Percentiles rank a stretch among this genome's conserved stretches.
Evolutionary conservation across 1,140 invertebrate species (phyloP).

Genomic region (Atta colombica): DNA sequence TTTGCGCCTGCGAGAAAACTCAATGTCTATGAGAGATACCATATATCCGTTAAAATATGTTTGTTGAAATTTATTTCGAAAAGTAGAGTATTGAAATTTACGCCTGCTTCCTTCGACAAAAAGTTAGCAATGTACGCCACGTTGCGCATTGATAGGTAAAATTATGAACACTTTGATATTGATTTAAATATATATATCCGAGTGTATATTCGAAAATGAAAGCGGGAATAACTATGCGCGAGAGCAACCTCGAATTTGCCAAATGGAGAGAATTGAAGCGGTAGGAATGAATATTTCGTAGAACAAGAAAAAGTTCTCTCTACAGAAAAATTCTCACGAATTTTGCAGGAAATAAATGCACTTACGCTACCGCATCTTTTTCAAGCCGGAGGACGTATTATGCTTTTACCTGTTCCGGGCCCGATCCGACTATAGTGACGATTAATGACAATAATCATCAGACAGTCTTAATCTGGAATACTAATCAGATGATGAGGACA

Average conservation of each 20-base stretch:
- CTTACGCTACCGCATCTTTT: constrained; percentile 90
- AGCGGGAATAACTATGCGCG: neutral
- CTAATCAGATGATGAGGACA: constrained; percentile 87
- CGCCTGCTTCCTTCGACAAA: neutral
- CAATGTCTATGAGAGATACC: neutral
- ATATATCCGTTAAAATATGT: constrained; percentile 42
- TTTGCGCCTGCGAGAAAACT: constrained; percentile 12
- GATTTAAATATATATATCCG: neutral
- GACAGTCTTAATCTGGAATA: constrained; percentile 87
- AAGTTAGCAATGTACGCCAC: neutral
- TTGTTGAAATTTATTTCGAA: constrained; percentile 22
- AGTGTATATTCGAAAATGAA: constrained; percentile 1
- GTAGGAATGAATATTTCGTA: neutral
- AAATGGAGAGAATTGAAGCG: neutral
- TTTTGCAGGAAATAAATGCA: constrained; percentile 85
- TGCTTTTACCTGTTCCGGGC: constrained; percentile 90
- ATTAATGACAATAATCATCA: constrained; percentile 75
- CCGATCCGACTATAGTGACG: constrained; percentile 81
- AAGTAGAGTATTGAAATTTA: constrained; percentile 29
- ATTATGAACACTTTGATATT: constrained; percentile 2
- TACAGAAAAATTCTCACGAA: neutral
- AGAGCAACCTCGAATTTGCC: neutral
- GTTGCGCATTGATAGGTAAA: neutral
- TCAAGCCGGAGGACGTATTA: constrained; percentile 89
- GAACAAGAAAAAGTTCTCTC: neutral